These are phyloP conservation scores for Acrobeloides nanus DNA, from an alignment of 2,888 invertebrate genomes.

Conservation along the genomic window DNA sequence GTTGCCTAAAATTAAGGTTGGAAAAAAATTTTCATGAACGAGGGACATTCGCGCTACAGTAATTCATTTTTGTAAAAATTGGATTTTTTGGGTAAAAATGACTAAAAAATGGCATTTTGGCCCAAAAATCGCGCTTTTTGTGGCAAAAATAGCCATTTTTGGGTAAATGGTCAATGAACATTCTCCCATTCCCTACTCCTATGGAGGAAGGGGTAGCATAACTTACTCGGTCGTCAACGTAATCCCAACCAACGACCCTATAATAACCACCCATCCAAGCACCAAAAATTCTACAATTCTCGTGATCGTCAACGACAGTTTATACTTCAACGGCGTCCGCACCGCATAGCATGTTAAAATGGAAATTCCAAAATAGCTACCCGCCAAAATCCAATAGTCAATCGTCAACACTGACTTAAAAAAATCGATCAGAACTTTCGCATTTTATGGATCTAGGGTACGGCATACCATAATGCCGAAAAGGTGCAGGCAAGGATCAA, in stretches of 20 bases:
- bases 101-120: too few species aligned
- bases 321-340: constrained; percentile 29
- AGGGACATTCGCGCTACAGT: too few species aligned
- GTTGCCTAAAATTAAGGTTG: constrained; percentile 18
- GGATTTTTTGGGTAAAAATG: too few species aligned
- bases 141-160: too few species aligned
- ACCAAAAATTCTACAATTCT: constrained; percentile 12
- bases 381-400: constrained; percentile 32
- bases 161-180: too few species aligned
- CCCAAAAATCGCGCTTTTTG: too few species aligned
- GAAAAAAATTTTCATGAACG: too few species aligned
- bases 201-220: not conserved
- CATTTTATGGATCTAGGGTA: too few species aligned
- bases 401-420: constrained; percentile 27
- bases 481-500: too few species aligned
- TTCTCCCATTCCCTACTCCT: not conserved
- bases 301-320: constrained; percentile 20
- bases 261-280: constrained; percentile 16
- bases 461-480: too few species aligned
- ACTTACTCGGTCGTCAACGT: constrained; percentile 12
- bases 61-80: too few species aligned
- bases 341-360: constrained; percentile 35
- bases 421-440: too few species aligned
- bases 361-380: constrained; percentile 31
- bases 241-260: constrained; percentile 9